These are phyloP conservation scores for Desmophyllum pertusum DNA, from an alignment of 92 coral and sea anemone genomes.

Conservation along the genomic window DNA sequence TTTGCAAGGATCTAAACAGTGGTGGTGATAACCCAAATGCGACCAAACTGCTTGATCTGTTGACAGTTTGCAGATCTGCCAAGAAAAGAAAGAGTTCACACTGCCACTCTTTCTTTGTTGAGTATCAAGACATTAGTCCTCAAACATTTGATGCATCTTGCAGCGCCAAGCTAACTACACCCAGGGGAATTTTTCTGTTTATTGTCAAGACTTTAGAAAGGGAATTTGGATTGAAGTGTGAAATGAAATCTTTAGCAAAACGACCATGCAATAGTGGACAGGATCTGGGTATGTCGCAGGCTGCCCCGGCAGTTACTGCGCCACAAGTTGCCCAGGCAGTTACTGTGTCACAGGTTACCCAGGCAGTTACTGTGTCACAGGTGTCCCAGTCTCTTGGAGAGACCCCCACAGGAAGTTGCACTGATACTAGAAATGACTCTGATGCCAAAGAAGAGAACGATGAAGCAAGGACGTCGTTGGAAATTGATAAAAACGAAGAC, in stretches of 20 bases:
- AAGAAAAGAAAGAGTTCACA: conserved; percentile 37
- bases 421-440: not conserved
- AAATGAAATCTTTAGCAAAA: conserved; percentile 23
- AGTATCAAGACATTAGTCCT: conserved; percentile 10
- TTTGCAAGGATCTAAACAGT: conserved; percentile 35
- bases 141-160: not conserved
- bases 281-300: not conserved
- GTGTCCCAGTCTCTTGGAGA: not conserved
- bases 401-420: not conserved
- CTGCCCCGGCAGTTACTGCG: too few relatives aligned
- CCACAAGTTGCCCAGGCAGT: too few relatives aligned
- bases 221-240: conserved; percentile 59
- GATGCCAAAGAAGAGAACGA: not conserved
- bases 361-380: not conserved
- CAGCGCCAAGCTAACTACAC: conserved; percentile 1
- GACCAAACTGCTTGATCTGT: conserved; percentile 16
- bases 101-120: conserved; percentile 52
- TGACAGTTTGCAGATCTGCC: conserved; percentile 35
- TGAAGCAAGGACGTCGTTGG: not conserved
- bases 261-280: not conserved
- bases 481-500: not conserved
- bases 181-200: conserved; percentile 35
- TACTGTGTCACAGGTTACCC: too few relatives aligned
- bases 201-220: conserved; percentile 37
- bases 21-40: not conserved